phyloP scores from a whole-genome alignment of 30 jellyfish, hydroid and myxozoan genomes.

The Chrysaora quinquecirrha region DNA sequence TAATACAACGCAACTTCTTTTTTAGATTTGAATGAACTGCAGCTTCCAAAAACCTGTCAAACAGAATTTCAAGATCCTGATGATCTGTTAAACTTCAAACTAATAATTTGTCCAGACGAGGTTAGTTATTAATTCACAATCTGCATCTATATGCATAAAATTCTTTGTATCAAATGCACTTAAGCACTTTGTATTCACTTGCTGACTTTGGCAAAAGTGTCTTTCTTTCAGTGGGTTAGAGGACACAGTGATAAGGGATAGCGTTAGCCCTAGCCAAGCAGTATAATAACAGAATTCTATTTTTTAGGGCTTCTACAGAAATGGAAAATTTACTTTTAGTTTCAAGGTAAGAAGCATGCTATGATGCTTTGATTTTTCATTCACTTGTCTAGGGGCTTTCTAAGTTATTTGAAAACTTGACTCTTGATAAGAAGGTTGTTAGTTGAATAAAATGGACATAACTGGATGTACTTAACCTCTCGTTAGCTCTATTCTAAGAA shows the following conservation, averaged over 20 bases:
- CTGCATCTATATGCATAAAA: neutral
- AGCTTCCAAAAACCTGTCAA: constrained; percentile 93
- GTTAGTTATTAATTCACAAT: constrained; percentile 23
- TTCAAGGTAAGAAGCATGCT: constrained; percentile 74
- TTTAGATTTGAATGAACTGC: constrained; percentile 88
- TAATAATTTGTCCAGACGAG: constrained; percentile 95
- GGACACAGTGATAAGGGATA: too few species aligned
- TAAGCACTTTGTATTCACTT: neutral
- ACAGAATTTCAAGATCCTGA: constrained; percentile 97
- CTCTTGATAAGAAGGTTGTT: neutral
- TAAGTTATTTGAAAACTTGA: too few species aligned
- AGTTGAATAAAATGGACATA: neutral
- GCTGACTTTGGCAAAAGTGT: neutral
- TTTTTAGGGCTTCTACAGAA: constrained; percentile 90
- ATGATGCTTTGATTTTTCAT: neutral
- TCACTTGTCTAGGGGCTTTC: neutral
- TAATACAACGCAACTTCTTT: constrained; percentile 5
- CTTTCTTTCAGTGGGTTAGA: too few species aligned
- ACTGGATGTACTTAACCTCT: neutral
- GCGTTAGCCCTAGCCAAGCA: too few species aligned
- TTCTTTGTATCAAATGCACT: neutral
- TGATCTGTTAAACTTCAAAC: constrained; percentile 89
- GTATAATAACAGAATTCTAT: neutral
- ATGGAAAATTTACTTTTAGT: constrained; percentile 84
- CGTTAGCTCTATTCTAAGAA: neutral